phyloP scores from a whole-genome alignment of 2,113 vertebrate species.

The Campylomormyrus numenius region DNA sequence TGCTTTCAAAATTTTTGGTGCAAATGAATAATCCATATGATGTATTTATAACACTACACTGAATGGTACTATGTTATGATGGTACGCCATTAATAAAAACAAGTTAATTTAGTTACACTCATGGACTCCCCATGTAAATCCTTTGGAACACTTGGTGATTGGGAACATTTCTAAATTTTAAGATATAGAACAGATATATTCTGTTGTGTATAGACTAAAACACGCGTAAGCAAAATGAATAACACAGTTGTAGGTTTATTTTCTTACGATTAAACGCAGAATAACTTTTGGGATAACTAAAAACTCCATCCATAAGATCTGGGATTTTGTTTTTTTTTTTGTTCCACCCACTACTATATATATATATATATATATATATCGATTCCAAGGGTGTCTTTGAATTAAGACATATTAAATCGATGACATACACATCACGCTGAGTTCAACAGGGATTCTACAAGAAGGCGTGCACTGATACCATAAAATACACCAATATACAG shows the following conservation, averaged over 20 bases:
- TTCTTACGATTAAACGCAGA: background rate
- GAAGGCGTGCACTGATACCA: constrained; percentile 47
- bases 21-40: background rate
- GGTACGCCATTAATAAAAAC: background rate
- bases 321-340: background rate
- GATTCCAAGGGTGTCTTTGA: constrained; percentile 63
- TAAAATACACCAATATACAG: constrained; percentile 36
- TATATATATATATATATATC: constrained; percentile 53
- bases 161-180: background rate
- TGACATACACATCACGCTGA: constrained; percentile 71
- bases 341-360: constrained; percentile 38
- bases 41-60: background rate
- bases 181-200: background rate
- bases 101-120: background rate
- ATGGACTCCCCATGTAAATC: background rate
- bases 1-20: background rate
- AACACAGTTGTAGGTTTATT: background rate
- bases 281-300: background rate
- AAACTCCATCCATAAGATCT: background rate
- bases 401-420: constrained; percentile 78
- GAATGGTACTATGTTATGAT: background rate
- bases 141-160: background rate
- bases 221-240: background rate
- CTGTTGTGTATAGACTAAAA: background rate
- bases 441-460: constrained; percentile 58